A percentile compares a stretch with the other conserved stretches of the same genome.
Conservation (phyloP, 2,113 vertebrate genomes). For the Takifugu flavidus region DNA sequence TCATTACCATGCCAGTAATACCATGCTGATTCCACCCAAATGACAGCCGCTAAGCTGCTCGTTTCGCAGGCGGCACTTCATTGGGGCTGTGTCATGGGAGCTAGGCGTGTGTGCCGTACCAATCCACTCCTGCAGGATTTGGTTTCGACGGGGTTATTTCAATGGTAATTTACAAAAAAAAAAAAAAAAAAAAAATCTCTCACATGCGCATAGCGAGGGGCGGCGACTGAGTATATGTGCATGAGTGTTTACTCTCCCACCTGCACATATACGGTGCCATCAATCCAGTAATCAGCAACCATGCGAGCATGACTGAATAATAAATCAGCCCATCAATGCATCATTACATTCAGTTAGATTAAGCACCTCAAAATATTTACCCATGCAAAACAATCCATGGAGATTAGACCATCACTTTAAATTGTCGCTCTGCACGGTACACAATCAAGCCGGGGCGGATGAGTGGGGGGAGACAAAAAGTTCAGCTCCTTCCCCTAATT, state of each 20-base stretch:
- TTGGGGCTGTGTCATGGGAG: conserved; percentile 22
- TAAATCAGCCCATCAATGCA: conserved; percentile 79
- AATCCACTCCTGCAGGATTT: conserved; percentile 44
- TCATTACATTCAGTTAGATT: conserved; percentile 79
- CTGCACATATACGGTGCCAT: conserved; percentile 48
- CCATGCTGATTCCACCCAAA: conserved; percentile 32
- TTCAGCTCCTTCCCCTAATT: conserved; percentile 39
- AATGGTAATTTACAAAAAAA: conserved; percentile 66
- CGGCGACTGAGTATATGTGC: conserved; percentile 26
- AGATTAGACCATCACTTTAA: conserved; percentile 75
- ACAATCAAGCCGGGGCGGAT: conserved; percentile 52
- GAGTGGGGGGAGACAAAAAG: not conserved
- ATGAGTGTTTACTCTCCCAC: conserved; percentile 16
- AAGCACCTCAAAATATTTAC: conserved; percentile 80
- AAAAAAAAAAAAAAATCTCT: conserved; percentile 16
- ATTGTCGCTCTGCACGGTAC: conserved; percentile 54
- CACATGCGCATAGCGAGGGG: conserved; percentile 36
- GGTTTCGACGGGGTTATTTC: conserved; percentile 61
- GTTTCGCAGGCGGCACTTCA: conserved; percentile 46
- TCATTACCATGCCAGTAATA: conserved; percentile 31
- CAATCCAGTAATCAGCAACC: conserved; percentile 73
- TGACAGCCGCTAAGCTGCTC: conserved; percentile 42
- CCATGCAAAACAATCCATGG: conserved; percentile 78
- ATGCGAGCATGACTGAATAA: conserved; percentile 76
- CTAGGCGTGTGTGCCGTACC: not conserved